Conservation (phyloP, 2,797 vertebrate species). For the Scolopax rusticola region DNA sequence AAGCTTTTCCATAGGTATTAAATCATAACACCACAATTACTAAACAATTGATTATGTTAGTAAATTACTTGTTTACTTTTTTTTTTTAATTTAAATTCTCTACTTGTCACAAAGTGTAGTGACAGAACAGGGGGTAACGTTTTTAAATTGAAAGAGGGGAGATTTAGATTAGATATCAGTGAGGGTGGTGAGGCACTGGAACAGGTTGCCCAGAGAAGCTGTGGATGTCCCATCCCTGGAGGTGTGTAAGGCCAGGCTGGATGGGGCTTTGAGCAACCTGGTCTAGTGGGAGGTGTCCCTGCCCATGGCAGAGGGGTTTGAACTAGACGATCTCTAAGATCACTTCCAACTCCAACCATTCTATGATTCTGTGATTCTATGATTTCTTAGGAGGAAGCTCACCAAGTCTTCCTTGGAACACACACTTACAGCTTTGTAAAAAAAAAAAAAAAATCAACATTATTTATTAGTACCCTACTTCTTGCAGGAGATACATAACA, state of each 20-base stretch:
- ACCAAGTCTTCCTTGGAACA: not conserved
- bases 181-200: no score
- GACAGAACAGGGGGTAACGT: no score
- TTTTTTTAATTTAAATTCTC: not conserved
- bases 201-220: no score
- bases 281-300: no score
- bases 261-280: no score
- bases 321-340: no score
- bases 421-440: not conserved
- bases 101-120: not conserved
- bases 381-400: not conserved
- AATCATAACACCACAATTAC: not conserved
- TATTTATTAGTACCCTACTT: constrained; percentile 39
- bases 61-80: not conserved
- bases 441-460: not conserved
- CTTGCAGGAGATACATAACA: not conserved
- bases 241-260: no score
- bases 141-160: no score
- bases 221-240: no score
- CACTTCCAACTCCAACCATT: no score
- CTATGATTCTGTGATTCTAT: not conserved
- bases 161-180: no score
- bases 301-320: no score
- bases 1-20: not conserved
- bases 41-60: not conserved